A percentile compares a stretch with the other conserved stretches of the same genome.
Conservation (phyloP, 1,140 invertebrate species). For the Psix sp. region DNA sequence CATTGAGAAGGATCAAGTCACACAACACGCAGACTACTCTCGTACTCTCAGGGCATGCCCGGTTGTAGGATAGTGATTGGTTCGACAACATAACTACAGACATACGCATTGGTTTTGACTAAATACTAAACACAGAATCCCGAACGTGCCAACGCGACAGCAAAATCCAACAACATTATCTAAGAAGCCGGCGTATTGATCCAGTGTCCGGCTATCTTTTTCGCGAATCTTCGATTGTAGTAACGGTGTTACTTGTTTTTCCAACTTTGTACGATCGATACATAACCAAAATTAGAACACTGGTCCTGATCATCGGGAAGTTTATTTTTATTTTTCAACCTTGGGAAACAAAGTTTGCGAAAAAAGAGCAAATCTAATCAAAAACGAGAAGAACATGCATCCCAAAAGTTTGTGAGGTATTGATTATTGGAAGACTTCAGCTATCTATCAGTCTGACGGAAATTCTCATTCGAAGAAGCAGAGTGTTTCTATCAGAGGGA, state of each 20-base stretch:
- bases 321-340: not conserved
- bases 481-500: constrained; percentile 38
- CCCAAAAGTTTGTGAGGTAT: too few relatives aligned
- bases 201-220: constrained; percentile 73
- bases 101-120: constrained; percentile 8
- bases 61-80: constrained; percentile 74
- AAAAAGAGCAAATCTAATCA: constrained; percentile 11
- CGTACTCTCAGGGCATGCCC: constrained; percentile 77
- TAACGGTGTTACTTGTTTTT: constrained; percentile 38
- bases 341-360: constrained; percentile 11
- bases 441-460: too few relatives aligned
- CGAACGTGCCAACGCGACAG: constrained; percentile 1
- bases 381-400: not conserved
- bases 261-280: too few relatives aligned
- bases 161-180: constrained; percentile 44
- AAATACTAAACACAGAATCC: constrained; percentile 8
- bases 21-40: constrained; percentile 72
- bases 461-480: too few relatives aligned
- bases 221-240: constrained; percentile 68
- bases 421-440: too few relatives aligned
- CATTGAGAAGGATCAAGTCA: too few relatives aligned
- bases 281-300: too few relatives aligned
- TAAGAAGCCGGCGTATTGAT: constrained; percentile 75
- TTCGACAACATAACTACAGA: constrained; percentile 31
- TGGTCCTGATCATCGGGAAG: not conserved